Percentiles rank a stretch among this genome's conserved stretches.
Conservation (phyloP, 2,888 invertebrate species). For the Oxyscelio sp. region DNA sequence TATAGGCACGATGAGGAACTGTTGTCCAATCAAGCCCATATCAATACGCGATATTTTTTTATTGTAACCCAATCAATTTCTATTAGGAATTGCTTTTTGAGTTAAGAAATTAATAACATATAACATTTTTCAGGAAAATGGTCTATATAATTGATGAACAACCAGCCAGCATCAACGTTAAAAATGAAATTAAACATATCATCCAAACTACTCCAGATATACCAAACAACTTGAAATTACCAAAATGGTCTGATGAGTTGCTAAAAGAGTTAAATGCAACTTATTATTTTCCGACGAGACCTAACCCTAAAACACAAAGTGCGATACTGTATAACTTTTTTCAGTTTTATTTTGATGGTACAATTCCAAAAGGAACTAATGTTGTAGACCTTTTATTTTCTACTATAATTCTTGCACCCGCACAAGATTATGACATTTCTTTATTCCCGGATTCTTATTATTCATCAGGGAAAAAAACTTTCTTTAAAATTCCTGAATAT, state of each 20-base stretch:
- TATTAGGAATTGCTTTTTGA: too few relatives aligned
- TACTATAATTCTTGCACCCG: slow-evolving; percentile 11
- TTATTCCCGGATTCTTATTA: slow-evolving; percentile 16
- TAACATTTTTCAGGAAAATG: too few relatives aligned
- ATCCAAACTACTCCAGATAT: too few relatives aligned
- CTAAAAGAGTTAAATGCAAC: not conserved
- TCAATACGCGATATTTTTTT: too few relatives aligned
- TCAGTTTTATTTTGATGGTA: slow-evolving; percentile 34
- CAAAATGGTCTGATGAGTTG: slow-evolving; percentile 32
- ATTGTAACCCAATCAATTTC: too few relatives aligned
- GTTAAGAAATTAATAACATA: too few relatives aligned
- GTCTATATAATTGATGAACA: too few relatives aligned
- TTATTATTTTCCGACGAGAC: not conserved
- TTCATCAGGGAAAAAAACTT: not conserved
- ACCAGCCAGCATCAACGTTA: too few relatives aligned
- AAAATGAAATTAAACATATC: too few relatives aligned
- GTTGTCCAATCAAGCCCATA: too few relatives aligned
- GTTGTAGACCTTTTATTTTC: not conserved
- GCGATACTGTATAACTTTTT: slow-evolving; percentile 12
- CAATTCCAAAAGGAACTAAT: not conserved
- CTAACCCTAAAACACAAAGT: not conserved
- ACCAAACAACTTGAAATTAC: not conserved
- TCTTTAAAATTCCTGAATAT: slow-evolving; percentile 3
- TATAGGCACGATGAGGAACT: too few relatives aligned
- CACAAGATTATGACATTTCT: not conserved